Percentiles rank a stretch among this genome's conserved stretches.
Conservation (phyloP, 1,140 invertebrate species). For the Ceratina japonica region DNA sequence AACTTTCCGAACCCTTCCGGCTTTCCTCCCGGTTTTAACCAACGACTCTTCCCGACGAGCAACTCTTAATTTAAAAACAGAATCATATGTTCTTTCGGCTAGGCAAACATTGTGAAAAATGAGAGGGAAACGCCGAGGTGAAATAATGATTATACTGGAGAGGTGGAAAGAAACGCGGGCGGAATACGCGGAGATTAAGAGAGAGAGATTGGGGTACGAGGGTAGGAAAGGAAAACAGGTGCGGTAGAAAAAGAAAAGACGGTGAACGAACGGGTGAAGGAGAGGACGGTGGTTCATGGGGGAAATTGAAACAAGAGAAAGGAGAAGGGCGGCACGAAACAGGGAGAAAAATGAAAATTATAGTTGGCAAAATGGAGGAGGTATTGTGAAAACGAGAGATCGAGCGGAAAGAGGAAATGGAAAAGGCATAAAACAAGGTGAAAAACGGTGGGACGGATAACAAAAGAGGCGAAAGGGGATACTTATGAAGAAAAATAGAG, state of each 20-base stretch:
- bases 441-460: not conserved
- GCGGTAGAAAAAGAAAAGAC: not conserved
- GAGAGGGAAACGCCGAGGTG: not conserved
- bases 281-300: not conserved
- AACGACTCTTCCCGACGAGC: not conserved
- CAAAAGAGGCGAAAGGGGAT: not conserved
- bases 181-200: not conserved
- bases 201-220: not conserved
- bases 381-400: not conserved
- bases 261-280: not conserved
- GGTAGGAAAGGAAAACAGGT: too few species aligned
- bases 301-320: not conserved
- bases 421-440: not conserved
- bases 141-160: not conserved
- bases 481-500: not conserved
- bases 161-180: not conserved
- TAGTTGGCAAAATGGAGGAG: too few species aligned
- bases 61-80: too few species aligned
- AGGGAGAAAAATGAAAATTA: not conserved
- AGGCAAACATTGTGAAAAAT: conserved; percentile 13
- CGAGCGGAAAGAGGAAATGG: not conserved
- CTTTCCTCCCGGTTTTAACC: not conserved
- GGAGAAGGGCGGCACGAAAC: not conserved
- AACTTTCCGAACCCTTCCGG: conserved; percentile 28
- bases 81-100: not conserved